A percentile compares a stretch with the other conserved stretches of the same genome.
Evolutionary conservation across 2,113 vertebrate genomes (phyloP).

Genomic region (Gymnarchus niloticus): DNA sequence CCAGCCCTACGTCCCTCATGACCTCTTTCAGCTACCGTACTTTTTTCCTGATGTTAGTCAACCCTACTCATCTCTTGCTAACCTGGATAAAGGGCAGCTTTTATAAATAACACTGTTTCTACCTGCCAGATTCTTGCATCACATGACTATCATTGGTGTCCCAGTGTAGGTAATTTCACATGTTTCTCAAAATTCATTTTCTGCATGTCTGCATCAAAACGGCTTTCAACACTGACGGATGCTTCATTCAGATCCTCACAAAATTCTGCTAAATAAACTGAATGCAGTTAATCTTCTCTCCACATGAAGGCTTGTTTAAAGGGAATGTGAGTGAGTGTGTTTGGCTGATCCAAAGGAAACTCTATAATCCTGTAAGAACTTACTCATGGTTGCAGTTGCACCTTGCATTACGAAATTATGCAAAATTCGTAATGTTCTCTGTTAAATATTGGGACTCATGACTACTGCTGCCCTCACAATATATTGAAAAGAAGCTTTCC

Average conservation of each 20-base stretch:
- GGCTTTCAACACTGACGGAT: neutral
- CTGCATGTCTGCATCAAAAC: neutral
- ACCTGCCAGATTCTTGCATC: neutral
- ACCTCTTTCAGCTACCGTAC: neutral
- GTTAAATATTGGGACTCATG: neutral
- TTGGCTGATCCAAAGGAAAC: neutral
- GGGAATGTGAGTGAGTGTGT: neutral
- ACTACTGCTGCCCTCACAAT: neutral
- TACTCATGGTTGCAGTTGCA: neutral
- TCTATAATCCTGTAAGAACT: neutral
- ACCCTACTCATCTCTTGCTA: neutral
- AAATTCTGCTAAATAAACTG: neutral
- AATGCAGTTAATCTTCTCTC: neutral
- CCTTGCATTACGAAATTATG: neutral
- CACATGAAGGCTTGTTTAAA: neutral
- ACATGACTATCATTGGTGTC: neutral
- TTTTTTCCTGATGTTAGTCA: neutral
- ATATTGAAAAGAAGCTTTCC: neutral
- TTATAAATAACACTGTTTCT: neutral
- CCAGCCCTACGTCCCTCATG: too few relatives aligned
- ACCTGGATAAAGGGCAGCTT: neutral
- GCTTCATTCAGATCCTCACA: neutral
- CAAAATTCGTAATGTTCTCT: neutral
- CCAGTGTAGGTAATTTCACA: neutral
- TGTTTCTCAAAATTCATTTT: neutral